Evolutionary conservation across 2,888 invertebrate species (phyloP).

Genomic region (Ichneumon xanthorius): DNA sequence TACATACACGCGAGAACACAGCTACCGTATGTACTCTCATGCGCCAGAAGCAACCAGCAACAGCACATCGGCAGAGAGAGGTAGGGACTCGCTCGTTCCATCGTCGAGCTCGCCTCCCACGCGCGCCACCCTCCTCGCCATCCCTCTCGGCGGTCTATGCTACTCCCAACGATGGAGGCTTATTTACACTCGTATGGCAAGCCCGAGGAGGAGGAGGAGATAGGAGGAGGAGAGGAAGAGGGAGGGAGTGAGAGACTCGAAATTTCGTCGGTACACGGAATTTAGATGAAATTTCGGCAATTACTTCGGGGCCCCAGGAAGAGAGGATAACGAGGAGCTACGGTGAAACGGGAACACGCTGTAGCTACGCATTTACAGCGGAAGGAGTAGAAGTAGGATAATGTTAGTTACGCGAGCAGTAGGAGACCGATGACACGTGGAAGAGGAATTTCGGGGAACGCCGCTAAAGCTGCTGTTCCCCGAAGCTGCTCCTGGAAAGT

Average conservation of each 20-base stretch:
- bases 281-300: slow-evolving; percentile 85
- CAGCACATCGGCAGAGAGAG: slow-evolving; percentile 31
- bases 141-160: slow-evolving; percentile 58
- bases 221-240: slow-evolving; percentile 16
- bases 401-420: slow-evolving; percentile 56
- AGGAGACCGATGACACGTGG: slow-evolving; percentile 59
- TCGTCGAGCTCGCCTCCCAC: slow-evolving; percentile 46
- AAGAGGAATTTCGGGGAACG: slow-evolving; percentile 52
- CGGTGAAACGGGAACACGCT: slow-evolving; percentile 29
- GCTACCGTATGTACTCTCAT: slow-evolving; percentile 63
- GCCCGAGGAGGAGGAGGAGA: slow-evolving; percentile 12
- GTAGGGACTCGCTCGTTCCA: slow-evolving; percentile 38
- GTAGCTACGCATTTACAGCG: slow-evolving; percentile 51
- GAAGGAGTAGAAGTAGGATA: slow-evolving; percentile 38
- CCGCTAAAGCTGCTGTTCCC: neutral
- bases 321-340: slow-evolving; percentile 28
- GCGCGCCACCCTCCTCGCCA: slow-evolving; percentile 48
- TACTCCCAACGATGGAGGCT: slow-evolving; percentile 53
- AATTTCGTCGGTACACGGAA: slow-evolving; percentile 82
- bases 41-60: slow-evolving; percentile 57
- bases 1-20: slow-evolving; percentile 58
- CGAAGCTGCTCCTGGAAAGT: slow-evolving; percentile 1
- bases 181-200: slow-evolving; percentile 65
- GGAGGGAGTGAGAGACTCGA: slow-evolving; percentile 71
- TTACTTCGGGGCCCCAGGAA: slow-evolving; percentile 77